Conservation (phyloP, 2,113 vertebrate genomes). For the Menidia beryllina region DNA sequence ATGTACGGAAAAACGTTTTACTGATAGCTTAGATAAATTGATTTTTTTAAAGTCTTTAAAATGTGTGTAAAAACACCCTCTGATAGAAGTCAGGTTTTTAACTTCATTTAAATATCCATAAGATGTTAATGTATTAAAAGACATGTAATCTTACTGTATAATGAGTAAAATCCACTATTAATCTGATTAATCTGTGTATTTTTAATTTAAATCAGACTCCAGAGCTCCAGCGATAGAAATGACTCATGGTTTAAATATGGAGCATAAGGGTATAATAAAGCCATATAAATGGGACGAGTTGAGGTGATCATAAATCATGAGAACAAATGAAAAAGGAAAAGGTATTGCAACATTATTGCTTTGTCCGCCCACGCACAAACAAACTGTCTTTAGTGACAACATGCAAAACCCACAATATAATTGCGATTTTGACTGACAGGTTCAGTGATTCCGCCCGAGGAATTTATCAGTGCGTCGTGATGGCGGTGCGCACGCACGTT, state of each 20-base stretch:
- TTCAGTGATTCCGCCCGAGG: conserved; percentile 62
- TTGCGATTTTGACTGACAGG: conserved; percentile 66
- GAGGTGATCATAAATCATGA: conserved; percentile 22
- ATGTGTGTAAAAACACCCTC: too few relatives aligned
- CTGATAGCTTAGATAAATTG: too few relatives aligned
- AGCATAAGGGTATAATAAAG: background rate
- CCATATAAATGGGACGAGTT: background rate
- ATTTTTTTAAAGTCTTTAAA: too few relatives aligned
- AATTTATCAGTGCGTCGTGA: conserved; percentile 53
- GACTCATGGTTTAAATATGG: background rate
- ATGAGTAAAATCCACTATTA: background rate
- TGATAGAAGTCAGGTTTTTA: too few relatives aligned
- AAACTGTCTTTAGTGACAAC: conserved; percentile 41
- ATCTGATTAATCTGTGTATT: background rate
- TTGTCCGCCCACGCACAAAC: conserved; percentile 52
- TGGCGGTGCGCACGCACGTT: conserved; percentile 1
- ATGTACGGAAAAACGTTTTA: too few relatives aligned
- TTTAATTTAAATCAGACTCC: background rate
- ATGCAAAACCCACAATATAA: conserved; percentile 55
- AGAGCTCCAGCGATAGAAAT: too few relatives aligned
- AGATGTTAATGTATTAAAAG: background rate
- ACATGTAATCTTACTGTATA: too few relatives aligned
- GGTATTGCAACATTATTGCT: conserved; percentile 31
- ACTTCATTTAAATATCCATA: too few relatives aligned
- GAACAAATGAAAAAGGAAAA: conserved; percentile 21